Evolutionary conservation across 2,888 invertebrate species (phyloP), one percentile per base, ranked within the genome.

Genomic region (Stictocephala bisonia): DNA sequence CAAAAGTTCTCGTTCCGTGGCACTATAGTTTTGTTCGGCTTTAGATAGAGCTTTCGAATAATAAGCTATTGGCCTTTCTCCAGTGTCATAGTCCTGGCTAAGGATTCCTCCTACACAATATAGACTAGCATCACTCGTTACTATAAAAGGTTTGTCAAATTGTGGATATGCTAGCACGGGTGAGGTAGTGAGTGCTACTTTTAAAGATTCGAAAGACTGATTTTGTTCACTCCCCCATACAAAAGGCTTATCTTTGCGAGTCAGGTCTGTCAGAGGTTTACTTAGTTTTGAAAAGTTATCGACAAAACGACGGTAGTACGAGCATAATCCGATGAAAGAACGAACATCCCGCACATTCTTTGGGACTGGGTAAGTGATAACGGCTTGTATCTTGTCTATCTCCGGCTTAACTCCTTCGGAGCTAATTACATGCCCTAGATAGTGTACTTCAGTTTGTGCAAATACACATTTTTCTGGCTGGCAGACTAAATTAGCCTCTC

Each of bases 141-240:
- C 18, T n/a, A 41, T 56, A 35, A 75, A 75, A 4, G 50, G 40
- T 26, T 68, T 29, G 41, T 64, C 29, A 41, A 79, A 73, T 41
- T 79, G 76, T 7, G 80, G 80, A 44, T 79, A 78, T 53, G 60
- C 24, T 15, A 70, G 56, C 50, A 73, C 70, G n/a, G 69, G 73
- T 13, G 72, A 22, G 4, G 50, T 67, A 18, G 72, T 72, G n/a
- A 76, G 51, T 9, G 35, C 60, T 20, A 29, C 15, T 27, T 75
- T 75, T 9, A 76, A 40, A 18, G 50, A 44, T 18, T 66, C 35
- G 58, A 76, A 76, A 18, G 76, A 72, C 31, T 53, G 35, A 24
- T 48, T 48, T 51, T 72, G 74, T n/a, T 18, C 56, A 22, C 27
- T 41, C 11, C 51, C 27, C 76, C 76, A 76, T 9, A 22, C 27